Percentiles rank a stretch among this genome's conserved stretches.
These are phyloP conservation scores for Hofmannophila pseudospretella DNA, from an alignment of 2,888 invertebrate genomes.

Conservation along the genomic window DNA sequence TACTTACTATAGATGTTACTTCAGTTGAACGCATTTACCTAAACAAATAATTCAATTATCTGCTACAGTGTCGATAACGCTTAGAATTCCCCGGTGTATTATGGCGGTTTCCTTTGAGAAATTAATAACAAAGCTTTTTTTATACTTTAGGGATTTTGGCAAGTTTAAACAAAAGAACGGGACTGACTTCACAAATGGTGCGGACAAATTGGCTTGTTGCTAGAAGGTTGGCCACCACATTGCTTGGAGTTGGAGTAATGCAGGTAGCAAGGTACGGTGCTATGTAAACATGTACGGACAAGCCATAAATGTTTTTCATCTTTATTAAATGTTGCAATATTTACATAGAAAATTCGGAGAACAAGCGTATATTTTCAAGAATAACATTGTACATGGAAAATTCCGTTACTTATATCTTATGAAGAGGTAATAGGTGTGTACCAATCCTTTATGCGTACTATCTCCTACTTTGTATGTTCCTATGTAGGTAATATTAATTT, in stretches of 20 bases:
- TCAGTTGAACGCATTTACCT: conserved; percentile 14
- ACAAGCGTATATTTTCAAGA: no score
- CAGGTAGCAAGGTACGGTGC: conserved; percentile 8
- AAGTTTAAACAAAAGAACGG: conserved; percentile 35
- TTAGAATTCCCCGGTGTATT: conserved; percentile 26
- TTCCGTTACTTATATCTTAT: no score
- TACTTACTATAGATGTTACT: conserved; percentile 20
- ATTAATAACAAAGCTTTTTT: conserved; percentile 37
- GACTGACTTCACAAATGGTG: conserved; percentile 26
- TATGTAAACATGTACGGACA: no score
- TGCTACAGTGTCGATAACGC: conserved; percentile 37
- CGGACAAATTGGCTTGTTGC: conserved; percentile 14
- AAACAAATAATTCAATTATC: conserved; percentile 50
- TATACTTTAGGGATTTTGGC: conserved; percentile 34
- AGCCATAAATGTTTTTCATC: no score
- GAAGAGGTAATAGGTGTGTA: no score
- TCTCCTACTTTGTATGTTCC: no score
- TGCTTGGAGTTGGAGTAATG: conserved; percentile 8
- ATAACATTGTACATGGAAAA: neutral
- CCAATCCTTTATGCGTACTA: no score
- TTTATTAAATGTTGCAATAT: no score
- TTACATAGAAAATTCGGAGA: no score
- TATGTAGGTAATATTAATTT: no score
- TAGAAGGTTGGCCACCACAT: conserved; percentile 5
- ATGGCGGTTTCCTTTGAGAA: conserved; percentile 43